Conservation (phyloP, 2,888 invertebrate genomes). For the Drosophila quinaria region DNA sequence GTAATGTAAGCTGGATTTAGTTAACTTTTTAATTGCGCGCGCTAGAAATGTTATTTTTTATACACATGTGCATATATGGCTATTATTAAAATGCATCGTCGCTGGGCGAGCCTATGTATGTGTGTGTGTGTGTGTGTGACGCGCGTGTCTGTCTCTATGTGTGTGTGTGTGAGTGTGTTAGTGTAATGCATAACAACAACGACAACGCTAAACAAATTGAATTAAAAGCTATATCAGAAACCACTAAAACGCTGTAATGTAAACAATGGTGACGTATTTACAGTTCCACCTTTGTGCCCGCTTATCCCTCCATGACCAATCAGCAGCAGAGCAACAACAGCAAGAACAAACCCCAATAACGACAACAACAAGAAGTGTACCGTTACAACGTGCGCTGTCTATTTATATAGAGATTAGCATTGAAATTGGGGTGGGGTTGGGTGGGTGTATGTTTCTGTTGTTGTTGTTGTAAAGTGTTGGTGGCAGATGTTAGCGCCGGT, state of each 20-base stretch:
- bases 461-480: neutral
- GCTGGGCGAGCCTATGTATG: slow-evolving; percentile 6
- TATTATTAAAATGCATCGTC: slow-evolving; percentile 10
- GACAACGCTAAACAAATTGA: slow-evolving; percentile 42
- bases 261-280: slow-evolving; percentile 39
- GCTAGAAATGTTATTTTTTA: slow-evolving; percentile 21
- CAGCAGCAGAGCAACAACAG: slow-evolving; percentile 13
- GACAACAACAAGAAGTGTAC: slow-evolving; percentile 2
- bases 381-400: slow-evolving; percentile 38
- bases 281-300: slow-evolving; percentile 14
- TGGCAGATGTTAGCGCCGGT: slow-evolving; percentile 9
- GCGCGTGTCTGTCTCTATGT: neutral
- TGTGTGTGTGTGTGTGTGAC: slow-evolving; percentile 6
- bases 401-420: slow-evolving; percentile 64
- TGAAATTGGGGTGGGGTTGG: slow-evolving; percentile 25
- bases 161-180: slow-evolving; percentile 9
- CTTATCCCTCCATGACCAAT: slow-evolving; percentile 3
- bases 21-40: slow-evolving; percentile 49
- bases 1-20: slow-evolving; percentile 36
- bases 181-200: slow-evolving; percentile 29
- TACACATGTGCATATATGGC: slow-evolving; percentile 14
- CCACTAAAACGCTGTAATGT: slow-evolving; percentile 22
- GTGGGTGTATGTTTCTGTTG: neutral
- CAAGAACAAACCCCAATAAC: neutral
- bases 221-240: slow-evolving; percentile 33